Base-by-base conservation (phyloP, 2,888 invertebrate species). In the Malachius bipustulatus region DNA sequence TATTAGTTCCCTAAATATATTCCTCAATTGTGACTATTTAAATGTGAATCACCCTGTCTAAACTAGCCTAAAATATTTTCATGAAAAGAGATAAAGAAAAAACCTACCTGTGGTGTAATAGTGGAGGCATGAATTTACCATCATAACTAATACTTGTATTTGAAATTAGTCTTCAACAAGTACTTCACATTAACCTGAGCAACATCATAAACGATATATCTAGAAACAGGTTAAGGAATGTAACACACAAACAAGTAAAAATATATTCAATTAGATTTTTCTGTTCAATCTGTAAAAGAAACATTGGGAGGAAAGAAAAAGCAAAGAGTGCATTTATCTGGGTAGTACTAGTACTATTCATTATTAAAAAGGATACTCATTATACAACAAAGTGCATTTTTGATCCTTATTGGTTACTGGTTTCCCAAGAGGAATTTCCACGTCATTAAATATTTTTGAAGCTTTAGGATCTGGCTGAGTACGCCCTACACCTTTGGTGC, bases 101-200 rank as follows among this genome's bases (percentile, higher is more conserved):
- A n/a, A n/a, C n/a, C n/a, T n/a, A n/a, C n/a, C n/a, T n/a, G n/a
- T n/a, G 32, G 14, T 9, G n/a, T 2, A 24, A n/a, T n/a, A n/a
- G n/a, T n/a, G n/a, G n/a, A n/a, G n/a, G n/a, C n/a, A n/a, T n/a
- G n/a, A n/a, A n/a, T n/a, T n/a, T n/a, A n/a, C n/a, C n/a, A n/a
- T n/a, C 9, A 41, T 15, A 37, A 13, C 62, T 59, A 73, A 51
- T 63, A 75, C 37, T 78, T 82, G 62, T 80, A 87, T 43, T 85
- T 79, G 65, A 94, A 94, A 42, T 90, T 78, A 66, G 84, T 71
- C 56, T 82, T 78, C 41, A 96, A 56, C 50, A 97, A 66, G 58
- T 97, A 97, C 54, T 84, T 81, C 41, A 89, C 77, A 50, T 88
- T 83, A 19, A 96, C 83, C 65, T 97, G 97, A 8, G 89, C 88